phyloP scores from a whole-genome alignment of 2,113 vertebrate species.

The Lethenteron reissneri region DNA sequence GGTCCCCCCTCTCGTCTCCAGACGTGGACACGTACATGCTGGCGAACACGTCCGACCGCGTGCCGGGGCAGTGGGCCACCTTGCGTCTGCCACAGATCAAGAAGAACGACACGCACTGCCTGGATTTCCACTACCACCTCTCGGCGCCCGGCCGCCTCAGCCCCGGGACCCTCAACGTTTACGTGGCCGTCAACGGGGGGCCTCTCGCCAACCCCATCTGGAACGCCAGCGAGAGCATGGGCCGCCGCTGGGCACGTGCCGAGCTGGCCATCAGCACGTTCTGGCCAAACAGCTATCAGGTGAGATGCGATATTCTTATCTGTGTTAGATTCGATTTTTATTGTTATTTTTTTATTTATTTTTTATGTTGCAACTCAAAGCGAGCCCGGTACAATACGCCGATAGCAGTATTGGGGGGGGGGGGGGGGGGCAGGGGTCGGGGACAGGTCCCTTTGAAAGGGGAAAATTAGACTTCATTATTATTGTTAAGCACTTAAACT shows the following conservation, averaged over 20 bases:
- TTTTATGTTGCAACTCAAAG: too few species aligned
- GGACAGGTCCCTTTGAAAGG: too few species aligned
- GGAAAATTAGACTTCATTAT: too few species aligned
- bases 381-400: too few species aligned
- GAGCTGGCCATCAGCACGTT: slow-evolving; percentile 90
- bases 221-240: slow-evolving; percentile 62
- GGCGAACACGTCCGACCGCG: neutral
- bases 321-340: too few species aligned
- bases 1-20: neutral
- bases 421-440: too few species aligned
- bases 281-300: slow-evolving; percentile 97
- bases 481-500: too few species aligned
- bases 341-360: too few species aligned
- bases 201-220: slow-evolving; percentile 80
- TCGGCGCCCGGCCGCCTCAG: slow-evolving; percentile 59
- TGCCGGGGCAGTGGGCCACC: neutral
- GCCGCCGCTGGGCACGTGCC: slow-evolving; percentile 75
- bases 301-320: slow-evolving; percentile 13
- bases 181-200: slow-evolving; percentile 77
- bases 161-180: slow-evolving; percentile 68
- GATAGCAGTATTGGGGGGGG: too few species aligned
- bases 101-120: slow-evolving; percentile 87
- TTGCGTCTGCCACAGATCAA: slow-evolving; percentile 1
- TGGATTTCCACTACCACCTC: slow-evolving; percentile 84
- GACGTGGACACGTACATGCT: neutral